Conservation (phyloP, 2,797 vertebrate species). For the Cryptoprocta ferox region DNA sequence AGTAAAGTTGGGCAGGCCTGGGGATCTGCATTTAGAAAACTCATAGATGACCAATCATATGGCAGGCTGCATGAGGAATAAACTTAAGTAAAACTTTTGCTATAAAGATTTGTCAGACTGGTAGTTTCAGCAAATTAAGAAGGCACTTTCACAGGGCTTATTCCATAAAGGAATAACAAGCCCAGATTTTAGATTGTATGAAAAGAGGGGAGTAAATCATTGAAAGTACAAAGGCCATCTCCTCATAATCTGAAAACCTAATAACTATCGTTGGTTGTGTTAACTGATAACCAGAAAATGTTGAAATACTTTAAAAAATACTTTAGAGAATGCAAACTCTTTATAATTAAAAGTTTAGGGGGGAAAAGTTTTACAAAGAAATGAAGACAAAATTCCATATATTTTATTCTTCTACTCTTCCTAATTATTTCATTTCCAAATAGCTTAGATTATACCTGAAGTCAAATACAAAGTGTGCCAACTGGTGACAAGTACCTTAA, state of each 20-base stretch:
- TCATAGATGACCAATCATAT: not conserved
- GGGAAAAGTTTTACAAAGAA: not conserved
- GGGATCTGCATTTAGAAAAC: not conserved
- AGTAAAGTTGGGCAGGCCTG: not conserved
- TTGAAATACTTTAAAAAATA: not conserved
- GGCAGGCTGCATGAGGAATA: not conserved
- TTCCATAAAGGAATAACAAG: not conserved
- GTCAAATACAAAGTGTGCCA: not conserved
- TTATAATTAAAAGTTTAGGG: not conserved
- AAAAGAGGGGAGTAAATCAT: not conserved
- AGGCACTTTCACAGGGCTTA: not conserved
- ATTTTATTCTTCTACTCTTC: not conserved
- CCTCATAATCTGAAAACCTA: not conserved
- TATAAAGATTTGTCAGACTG: not conserved
- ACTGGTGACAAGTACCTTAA: not conserved
- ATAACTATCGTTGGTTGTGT: not conserved
- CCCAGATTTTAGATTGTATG: not conserved
- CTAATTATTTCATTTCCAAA: slow-evolving; percentile 11
- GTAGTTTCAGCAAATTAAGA: not conserved
- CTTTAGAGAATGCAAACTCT: not conserved
- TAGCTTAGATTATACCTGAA: not conserved
- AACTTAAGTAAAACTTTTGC: not conserved
- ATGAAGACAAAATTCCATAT: not conserved
- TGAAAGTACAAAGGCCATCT: not conserved
- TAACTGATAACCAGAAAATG: not conserved